phyloP scores from a whole-genome alignment of 2,888 invertebrate species.

The Lamellibrachia columna region DNA sequence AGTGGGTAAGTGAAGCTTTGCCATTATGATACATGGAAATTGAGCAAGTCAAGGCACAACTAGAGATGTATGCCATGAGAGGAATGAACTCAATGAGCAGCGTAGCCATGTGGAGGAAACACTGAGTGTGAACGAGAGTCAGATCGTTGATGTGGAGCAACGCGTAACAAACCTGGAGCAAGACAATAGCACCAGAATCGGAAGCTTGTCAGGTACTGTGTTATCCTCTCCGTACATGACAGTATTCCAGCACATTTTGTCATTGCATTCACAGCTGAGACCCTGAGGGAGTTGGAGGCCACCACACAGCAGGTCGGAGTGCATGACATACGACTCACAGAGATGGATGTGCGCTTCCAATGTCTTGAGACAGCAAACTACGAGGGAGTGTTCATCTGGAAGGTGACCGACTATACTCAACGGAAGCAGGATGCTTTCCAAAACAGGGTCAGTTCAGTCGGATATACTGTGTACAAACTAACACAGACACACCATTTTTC shows the following conservation, averaged over 20 bases:
- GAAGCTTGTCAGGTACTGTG: background rate
- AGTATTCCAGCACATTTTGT: background rate
- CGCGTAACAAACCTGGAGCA: background rate
- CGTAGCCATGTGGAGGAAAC: background rate
- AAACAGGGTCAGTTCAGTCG: background rate
- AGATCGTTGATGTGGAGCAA: background rate
- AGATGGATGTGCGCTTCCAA: background rate
- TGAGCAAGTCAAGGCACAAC: background rate
- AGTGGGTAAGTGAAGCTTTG: background rate
- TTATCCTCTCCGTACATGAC: background rate
- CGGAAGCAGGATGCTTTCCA: constrained; percentile 53
- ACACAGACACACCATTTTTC: background rate
- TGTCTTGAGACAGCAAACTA: constrained; percentile 52
- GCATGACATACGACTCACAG: no score
- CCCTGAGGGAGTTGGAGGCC: background rate
- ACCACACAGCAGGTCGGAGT: background rate
- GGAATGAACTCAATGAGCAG: background rate
- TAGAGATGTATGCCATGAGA: background rate
- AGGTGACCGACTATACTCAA: constrained; percentile 54
- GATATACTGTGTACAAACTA: no score
- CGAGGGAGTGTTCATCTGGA: constrained; percentile 63
- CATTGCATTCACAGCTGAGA: background rate
- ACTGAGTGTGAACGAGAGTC: background rate
- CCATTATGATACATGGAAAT: background rate
- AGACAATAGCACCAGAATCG: background rate